phyloP scores from a whole-genome alignment of 2,888 invertebrate species.

The Cryptocephalus moraei region DNA sequence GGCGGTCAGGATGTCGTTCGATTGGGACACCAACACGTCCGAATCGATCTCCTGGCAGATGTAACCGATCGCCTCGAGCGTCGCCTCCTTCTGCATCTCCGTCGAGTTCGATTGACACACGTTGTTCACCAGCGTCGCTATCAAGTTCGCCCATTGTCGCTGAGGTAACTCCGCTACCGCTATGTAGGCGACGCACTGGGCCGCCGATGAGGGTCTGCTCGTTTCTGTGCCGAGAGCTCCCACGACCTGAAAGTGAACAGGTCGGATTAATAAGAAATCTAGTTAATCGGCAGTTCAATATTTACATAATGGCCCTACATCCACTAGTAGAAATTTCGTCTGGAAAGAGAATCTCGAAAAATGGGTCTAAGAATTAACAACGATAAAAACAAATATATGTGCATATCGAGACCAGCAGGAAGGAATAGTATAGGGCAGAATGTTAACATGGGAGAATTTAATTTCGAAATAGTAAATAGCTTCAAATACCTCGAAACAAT shows the following conservation, averaged over 20 bases:
- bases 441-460: too few species aligned
- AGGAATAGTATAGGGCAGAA: too few species aligned
- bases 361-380: too few species aligned
- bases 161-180: slow-evolving; percentile 93
- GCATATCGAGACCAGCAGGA: too few species aligned
- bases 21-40: slow-evolving; percentile 81
- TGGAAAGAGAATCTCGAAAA: too few species aligned
- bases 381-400: too few species aligned
- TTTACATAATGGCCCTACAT: too few species aligned
- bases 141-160: slow-evolving; percentile 86
- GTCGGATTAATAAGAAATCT: too few species aligned
- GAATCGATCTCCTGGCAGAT: slow-evolving; percentile 98
- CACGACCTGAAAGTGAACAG: slow-evolving; percentile 56
- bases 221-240: slow-evolving; percentile 93
- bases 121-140: slow-evolving; percentile 78
- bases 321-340: too few species aligned
- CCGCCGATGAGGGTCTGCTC: slow-evolving; percentile 90
- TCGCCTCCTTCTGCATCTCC: slow-evolving; percentile 93
- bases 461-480: too few species aligned
- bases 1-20: slow-evolving; percentile 95
- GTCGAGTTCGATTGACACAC: slow-evolving; percentile 78
- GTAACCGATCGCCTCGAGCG: slow-evolving; percentile 96
- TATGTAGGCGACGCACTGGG: slow-evolving; percentile 98
- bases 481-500: too few species aligned
- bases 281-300: too few species aligned